Evolutionary conservation across 1,140 invertebrate genomes (phyloP), one percentile per base, ranked within the genome.

Genomic region (Drosophila nebulosa): DNA sequence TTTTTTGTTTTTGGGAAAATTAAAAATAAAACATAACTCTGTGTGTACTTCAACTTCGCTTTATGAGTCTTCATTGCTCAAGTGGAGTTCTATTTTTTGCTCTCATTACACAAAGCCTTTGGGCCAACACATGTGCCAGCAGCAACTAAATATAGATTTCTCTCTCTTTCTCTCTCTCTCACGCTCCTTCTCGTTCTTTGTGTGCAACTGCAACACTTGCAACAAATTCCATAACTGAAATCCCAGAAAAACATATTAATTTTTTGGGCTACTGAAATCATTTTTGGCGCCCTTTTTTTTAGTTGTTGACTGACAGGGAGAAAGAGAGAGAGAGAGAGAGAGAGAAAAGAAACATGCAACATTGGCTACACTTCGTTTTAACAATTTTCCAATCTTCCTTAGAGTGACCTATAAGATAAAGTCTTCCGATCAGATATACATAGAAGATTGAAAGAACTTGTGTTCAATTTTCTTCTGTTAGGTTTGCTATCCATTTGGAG

Each of bases 41-140:
- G 35, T 39, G 51, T 64, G 59, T 78, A 76, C 79, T 74, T 74
- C 79, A 66, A 67, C 64, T 66, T 66, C 64, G 64, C 74, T 74
- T 73, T 69, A 72, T 76, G 79, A 73, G 65, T 71, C 39, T 46
- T 46, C 80, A 85, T 67, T 80, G 69, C 80, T 86, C 81, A 86
- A 80, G 81, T 84, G 80, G 69, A 86, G 80, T 72, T 85, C 75
- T 77, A 84, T 84, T 84, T 83, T 72, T 57, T 76, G 84, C 65
- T 74, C 79, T 85, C 77, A 76, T 77, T 85, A 85, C 79, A 84
- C 79, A 84, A 79, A 76, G 79, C 79, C 76, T 79, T 85, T 84
- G 74, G 74, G 57, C 46, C 75, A 58, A 76, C 80, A 84, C 81
- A 86, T 84, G 80, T 84, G 80, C 71, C 76, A 70, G 55, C 59